Evolutionary conservation across 2,113 vertebrate species (phyloP), one percentile per base, ranked within the genome.

Genomic region (Nesogale talazaci): DNA sequence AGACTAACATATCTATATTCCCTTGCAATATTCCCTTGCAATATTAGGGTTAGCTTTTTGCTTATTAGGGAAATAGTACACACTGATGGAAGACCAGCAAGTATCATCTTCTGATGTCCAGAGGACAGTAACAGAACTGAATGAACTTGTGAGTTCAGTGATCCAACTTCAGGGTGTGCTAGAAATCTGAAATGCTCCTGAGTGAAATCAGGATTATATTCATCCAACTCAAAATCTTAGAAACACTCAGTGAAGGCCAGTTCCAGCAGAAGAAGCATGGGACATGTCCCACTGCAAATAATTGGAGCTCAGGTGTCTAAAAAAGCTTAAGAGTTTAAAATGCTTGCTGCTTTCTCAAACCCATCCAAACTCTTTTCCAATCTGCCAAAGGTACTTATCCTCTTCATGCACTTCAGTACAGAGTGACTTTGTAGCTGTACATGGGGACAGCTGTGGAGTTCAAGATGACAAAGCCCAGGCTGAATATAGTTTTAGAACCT

Each of bases 301-400:
- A 89, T 8, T 94, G 79, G 63, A 83, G 29, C 91, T 93, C 94
- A 90, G 94, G 63, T 96, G 87, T 90, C 87, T 90, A n/a, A 88
- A 95, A 95, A 69, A 69, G 34, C 83, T 90, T 90, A 87, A 91
- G 94, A 56, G 76, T 78, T 94, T 74, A 79, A 94, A 94, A 94
- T 20, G 63, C 76, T 92, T 85, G 36, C 76, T 88, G 38, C 87
- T 94, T 94, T 94, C 67, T 92, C 89, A 83, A 95, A 85, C 88
- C 75, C 70, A 79, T 67, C 75, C 75, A 88, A 91, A 96, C 69
- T 87, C 87, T 93, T 95, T 94, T 83, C 61, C 89, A 52, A 83
- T 92, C 80, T 91, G 56, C 85, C 94, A 88, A 17, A 95, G 69
- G 86, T 75, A 63, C 82, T 92, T 94, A 85, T 16, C 72, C 89